phyloP scores from a whole-genome alignment of 2,888 invertebrate species.

The Zaprionus obscuricornis region DNA sequence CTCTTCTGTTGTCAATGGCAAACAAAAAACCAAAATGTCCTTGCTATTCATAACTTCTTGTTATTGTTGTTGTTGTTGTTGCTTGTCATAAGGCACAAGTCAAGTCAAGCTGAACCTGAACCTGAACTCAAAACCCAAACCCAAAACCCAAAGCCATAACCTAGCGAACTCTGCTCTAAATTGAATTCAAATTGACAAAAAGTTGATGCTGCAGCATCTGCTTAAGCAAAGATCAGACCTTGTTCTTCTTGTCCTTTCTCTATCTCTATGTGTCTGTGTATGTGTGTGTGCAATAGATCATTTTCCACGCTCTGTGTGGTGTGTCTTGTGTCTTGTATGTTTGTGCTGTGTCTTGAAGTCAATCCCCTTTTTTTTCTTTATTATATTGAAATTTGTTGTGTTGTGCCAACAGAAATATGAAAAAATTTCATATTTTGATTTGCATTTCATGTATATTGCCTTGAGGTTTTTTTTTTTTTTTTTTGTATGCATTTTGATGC shows the following conservation, averaged over 20 bases:
- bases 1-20: constrained; percentile 58
- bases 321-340: constrained; percentile 3
- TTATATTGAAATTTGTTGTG: constrained; percentile 78
- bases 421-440: constrained; percentile 80
- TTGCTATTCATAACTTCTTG: constrained; percentile 10
- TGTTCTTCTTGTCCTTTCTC: constrained; percentile 33
- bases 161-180: constrained; percentile 65
- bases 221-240: constrained; percentile 75
- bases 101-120: constrained; percentile 58
- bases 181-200: constrained; percentile 74
- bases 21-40: constrained; percentile 58
- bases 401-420: constrained; percentile 80
- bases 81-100: constrained; percentile 61
- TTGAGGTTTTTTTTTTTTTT: constrained; percentile 22
- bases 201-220: constrained; percentile 76
- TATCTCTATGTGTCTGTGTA: constrained; percentile 15
- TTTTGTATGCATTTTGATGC: constrained; percentile 67
- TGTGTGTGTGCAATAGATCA: constrained; percentile 65
- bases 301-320: constrained; percentile 71
- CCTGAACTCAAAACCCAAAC: not conserved
- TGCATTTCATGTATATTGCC: constrained; percentile 44
- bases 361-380: constrained; percentile 9
- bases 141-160: not conserved
- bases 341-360: not conserved
- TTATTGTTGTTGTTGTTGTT: constrained; percentile 4